Percentiles rank a stretch among this genome's conserved stretches.
Conservation (phyloP, 2,113 vertebrate genomes). For the Peucedramus taeniatus region DNA sequence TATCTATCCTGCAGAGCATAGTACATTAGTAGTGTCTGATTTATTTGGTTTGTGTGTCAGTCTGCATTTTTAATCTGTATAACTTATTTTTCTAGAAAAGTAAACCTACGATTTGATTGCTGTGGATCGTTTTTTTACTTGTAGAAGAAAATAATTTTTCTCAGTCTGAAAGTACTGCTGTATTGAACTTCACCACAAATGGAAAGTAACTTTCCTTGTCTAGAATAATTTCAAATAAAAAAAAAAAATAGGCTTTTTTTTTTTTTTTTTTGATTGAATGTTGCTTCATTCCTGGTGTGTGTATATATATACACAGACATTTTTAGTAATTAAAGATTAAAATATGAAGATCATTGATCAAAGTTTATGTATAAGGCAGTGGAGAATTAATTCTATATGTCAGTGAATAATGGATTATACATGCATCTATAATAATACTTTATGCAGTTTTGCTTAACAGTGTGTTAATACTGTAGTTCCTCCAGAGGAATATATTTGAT, state of each 20-base stretch:
- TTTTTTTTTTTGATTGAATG: not conserved
- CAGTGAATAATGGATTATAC: not conserved
- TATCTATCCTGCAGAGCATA: not conserved
- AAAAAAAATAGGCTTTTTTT: rapidly evolving
- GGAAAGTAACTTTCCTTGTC: not conserved
- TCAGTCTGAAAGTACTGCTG: not conserved
- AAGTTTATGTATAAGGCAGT: not conserved
- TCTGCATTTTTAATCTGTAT: not conserved
- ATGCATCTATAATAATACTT: not conserved
- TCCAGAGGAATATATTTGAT: not conserved
- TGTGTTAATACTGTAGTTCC: not conserved
- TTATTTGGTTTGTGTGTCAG: not conserved
- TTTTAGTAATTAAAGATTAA: not conserved
- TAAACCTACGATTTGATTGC: not conserved
- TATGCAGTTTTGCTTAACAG: not conserved
- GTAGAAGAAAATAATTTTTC: not conserved
- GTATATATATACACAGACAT: not conserved
- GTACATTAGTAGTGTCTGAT: not conserved
- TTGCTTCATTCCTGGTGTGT: not conserved
- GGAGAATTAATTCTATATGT: not conserved
- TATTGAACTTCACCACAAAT: not conserved
- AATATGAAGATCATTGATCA: not conserved
- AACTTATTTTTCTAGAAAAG: not conserved
- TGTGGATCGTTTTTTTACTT: not conserved
- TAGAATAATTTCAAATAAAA: not conserved